phyloP scores from a whole-genome alignment of 2,888 invertebrate species.

The Leptinotarsa peninsularis region DNA sequence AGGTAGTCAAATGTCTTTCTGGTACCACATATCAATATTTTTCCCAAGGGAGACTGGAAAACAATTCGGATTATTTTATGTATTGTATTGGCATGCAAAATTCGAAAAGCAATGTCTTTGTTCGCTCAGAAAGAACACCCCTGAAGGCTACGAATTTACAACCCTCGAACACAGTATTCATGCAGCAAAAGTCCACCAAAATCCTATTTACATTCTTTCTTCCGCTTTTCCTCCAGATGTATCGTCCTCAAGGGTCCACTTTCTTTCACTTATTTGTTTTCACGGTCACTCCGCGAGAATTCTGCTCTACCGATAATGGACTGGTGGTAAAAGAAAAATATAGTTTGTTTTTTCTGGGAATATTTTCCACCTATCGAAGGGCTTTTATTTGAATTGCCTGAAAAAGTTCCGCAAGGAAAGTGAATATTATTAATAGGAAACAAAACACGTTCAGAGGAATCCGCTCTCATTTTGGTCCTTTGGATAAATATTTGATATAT shows the following conservation, averaged over 20 bases:
- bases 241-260: slow-evolving; percentile 59
- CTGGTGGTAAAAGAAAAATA: slow-evolving; percentile 51
- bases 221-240: slow-evolving; percentile 53
- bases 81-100: background rate
- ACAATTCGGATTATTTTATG: background rate
- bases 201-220: slow-evolving; percentile 58
- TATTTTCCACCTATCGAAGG: slow-evolving; percentile 17
- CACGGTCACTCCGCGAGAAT: slow-evolving; percentile 56
- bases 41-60: background rate
- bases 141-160: slow-evolving; percentile 9
- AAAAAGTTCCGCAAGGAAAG: too few species aligned
- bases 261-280: slow-evolving; percentile 60
- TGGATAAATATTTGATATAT: too few species aligned
- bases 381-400: background rate
- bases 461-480: too few species aligned
- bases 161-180: slow-evolving; percentile 44
- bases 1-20: too few species aligned
- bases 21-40: too few species aligned
- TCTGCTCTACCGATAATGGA: slow-evolving; percentile 55
- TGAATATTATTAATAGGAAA: background rate
- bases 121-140: background rate
- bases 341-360: slow-evolving; percentile 37
- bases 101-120: background rate
- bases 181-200: slow-evolving; percentile 37
- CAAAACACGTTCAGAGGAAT: background rate